These are phyloP conservation scores for Psittacula derbiana DNA, from an alignment of 2,797 vertebrate genomes.

Conservation along the genomic window DNA sequence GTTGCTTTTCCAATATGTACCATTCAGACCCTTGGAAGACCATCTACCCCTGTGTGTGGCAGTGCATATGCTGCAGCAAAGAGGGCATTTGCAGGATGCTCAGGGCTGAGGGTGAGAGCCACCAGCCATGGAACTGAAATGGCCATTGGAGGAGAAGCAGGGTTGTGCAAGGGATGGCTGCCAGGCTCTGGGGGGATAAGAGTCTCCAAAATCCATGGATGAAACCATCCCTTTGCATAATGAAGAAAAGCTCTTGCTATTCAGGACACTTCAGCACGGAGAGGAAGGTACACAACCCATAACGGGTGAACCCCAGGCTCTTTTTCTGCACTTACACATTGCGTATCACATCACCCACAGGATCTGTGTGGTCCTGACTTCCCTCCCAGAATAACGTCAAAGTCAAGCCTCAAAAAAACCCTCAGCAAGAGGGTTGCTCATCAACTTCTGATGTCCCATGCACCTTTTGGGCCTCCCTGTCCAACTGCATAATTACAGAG, in stretches of 20 bases:
- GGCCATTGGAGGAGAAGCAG: background rate
- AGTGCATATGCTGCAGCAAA: background rate
- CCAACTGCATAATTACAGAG: accelerated
- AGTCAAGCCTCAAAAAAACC: background rate
- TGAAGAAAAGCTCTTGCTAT: background rate
- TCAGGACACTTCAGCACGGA: accelerated
- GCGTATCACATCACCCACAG: accelerated
- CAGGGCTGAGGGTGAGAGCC: background rate
- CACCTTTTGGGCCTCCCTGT: background rate
- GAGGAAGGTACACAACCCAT: background rate
- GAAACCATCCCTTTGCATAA: background rate
- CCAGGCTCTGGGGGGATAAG: background rate
- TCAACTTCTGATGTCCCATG: background rate
- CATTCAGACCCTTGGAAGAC: background rate
- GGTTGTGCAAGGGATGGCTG: background rate
- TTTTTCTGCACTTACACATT: background rate
- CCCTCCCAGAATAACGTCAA: background rate
- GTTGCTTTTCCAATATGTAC: background rate
- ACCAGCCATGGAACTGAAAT: background rate
- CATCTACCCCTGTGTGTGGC: accelerated
- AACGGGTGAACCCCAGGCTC: accelerated
- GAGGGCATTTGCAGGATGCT: background rate
- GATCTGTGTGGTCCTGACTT: background rate
- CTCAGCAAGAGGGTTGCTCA: background rate
- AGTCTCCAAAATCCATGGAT: background rate